These are phyloP conservation scores for Mastomys coucha DNA, from an alignment of 2,113 vertebrate genomes.

Conservation along the genomic window DNA sequence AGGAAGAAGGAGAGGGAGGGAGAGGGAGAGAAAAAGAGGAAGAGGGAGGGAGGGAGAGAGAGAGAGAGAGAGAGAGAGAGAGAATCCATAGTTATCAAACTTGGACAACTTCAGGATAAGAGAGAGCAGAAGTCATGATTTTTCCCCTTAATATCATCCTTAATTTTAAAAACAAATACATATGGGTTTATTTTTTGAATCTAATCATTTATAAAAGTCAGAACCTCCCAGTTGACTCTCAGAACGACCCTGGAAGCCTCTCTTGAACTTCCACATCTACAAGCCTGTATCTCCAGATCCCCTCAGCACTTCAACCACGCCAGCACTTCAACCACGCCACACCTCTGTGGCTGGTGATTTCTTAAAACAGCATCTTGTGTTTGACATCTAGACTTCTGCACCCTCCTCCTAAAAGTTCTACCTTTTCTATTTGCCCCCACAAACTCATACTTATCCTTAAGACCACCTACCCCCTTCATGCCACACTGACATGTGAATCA, in stretches of 20 bases:
- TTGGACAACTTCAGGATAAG: neutral
- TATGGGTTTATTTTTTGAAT: neutral
- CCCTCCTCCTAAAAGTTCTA: neutral
- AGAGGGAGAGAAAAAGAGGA: neutral
- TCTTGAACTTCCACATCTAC: neutral
- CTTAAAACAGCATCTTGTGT: neutral
- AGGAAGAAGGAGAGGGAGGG: rapidly evolving
- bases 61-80: neutral
- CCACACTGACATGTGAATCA: neutral
- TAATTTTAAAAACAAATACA: neutral
- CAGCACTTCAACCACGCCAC: no score
- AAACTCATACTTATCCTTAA: neutral
- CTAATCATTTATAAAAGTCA: neutral
- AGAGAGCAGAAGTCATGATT: neutral
- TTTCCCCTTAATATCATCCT: neutral
- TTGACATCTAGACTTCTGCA: neutral
- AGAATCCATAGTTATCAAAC: neutral
- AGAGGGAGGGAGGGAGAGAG: rapidly evolving
- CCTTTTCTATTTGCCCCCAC: neutral
- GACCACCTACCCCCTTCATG: neutral
- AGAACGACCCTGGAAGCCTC: neutral
- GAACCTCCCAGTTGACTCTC: neutral
- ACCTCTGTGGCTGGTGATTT: neutral
- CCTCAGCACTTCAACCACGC: neutral
- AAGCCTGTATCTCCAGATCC: neutral